These are phyloP conservation scores for Lamellibrachia luymesi DNA, from an alignment of 1,140 invertebrate species.

Conservation along the genomic window DNA sequence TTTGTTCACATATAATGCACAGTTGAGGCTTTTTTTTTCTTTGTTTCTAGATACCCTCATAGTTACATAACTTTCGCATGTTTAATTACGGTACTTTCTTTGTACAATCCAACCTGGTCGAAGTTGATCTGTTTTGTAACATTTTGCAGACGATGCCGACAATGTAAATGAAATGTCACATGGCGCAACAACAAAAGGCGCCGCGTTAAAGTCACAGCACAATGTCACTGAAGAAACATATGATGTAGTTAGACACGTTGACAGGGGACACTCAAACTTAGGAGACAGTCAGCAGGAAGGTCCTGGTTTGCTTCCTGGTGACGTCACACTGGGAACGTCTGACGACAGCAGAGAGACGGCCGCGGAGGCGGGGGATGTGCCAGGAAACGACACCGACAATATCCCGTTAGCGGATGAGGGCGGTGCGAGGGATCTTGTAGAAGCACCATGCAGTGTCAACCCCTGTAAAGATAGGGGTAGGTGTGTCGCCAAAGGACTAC, in stretches of 20 bases:
- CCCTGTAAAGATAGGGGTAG: neutral
- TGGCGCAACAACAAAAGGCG: no score
- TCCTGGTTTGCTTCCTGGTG: neutral
- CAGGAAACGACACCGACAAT: no score
- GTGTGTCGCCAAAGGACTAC: neutral
- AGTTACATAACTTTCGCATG: neutral
- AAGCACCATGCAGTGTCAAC: neutral
- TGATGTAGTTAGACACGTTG: neutral
- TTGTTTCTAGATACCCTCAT: neutral
- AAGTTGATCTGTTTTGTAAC: neutral
- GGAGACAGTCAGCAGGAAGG: neutral
- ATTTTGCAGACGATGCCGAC: neutral
- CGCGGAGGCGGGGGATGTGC: no score
- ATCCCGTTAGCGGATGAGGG: neutral
- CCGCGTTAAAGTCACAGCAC: no score
- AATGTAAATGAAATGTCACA: no score
- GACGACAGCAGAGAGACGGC: neutral
- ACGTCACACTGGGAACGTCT: neutral
- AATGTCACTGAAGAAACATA: neutral
- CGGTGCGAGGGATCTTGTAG: neutral
- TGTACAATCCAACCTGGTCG: neutral
- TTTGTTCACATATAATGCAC: neutral
- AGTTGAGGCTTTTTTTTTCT: no score
- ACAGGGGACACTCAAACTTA: neutral
- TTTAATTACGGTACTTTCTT: neutral